Conservation (phyloP, 2,797 vertebrate species). For the Natrix natrix region DNA sequence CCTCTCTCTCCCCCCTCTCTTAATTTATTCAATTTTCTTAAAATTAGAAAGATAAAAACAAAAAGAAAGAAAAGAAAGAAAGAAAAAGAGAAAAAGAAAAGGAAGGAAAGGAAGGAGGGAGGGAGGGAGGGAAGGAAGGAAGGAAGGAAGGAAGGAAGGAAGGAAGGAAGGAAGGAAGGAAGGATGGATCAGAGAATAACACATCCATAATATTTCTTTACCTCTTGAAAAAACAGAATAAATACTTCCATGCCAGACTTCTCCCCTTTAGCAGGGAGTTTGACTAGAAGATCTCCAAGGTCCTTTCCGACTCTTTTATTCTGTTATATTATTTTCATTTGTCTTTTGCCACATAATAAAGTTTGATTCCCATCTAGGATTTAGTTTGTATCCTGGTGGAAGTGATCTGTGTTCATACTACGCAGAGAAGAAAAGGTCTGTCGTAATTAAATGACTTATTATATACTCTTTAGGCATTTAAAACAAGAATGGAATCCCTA, state of each 20-base stretch:
- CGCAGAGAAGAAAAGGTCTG: not conserved
- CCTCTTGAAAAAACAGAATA: not conserved
- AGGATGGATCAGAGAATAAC: not conserved
- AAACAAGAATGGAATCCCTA: constrained; percentile 60
- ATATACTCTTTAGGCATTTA: constrained; percentile 46
- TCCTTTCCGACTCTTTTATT: not conserved
- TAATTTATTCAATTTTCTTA: not conserved
- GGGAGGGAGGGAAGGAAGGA: no score
- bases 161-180: no score
- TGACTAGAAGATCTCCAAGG: not conserved
- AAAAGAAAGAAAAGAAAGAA: no score
- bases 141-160: no score
- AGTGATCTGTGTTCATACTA: not conserved
- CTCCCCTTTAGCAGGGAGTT: not conserved
- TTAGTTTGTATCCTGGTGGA: not conserved
- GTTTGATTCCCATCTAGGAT: not conserved
- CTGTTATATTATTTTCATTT: not conserved
- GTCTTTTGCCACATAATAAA: not conserved
- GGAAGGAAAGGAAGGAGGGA: rapidly evolving
- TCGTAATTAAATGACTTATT: not conserved
- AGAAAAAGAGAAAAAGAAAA: no score
- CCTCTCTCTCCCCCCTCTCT: not conserved
- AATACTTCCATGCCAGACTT: not conserved
- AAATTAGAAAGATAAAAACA: not conserved
- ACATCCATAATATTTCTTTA: not conserved